Conservation (phyloP, 2,797 vertebrate genomes). For the Antrozous pallidus region DNA sequence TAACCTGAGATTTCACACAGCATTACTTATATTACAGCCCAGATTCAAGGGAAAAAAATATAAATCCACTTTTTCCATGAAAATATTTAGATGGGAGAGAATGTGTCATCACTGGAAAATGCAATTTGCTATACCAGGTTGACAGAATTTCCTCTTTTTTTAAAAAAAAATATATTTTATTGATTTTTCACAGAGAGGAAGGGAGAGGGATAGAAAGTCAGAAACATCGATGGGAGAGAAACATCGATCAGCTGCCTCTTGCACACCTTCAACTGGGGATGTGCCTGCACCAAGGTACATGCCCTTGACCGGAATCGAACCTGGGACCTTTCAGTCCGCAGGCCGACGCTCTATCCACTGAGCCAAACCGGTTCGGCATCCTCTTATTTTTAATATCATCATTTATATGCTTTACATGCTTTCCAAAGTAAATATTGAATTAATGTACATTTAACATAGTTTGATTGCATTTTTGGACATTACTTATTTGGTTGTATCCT, state of each 20-base stretch:
- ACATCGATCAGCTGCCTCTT: no score
- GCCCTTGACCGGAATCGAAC: no score
- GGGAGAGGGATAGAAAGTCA: no score
- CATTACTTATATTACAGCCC: neutral
- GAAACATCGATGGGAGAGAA: no score
- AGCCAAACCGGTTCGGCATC: no score
- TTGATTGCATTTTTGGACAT: neutral
- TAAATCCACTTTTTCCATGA: neutral
- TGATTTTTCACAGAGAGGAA: no score
- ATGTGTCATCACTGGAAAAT: neutral
- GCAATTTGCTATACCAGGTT: neutral
- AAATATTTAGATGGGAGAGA: neutral
- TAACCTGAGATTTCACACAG: neutral
- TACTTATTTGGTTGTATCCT: neutral
- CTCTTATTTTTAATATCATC: neutral
- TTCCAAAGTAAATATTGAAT: neutral
- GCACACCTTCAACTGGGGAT: no score
- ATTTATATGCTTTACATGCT: neutral
- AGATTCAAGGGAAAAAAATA: neutral
- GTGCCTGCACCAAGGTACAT: no score
- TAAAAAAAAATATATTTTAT: no score
- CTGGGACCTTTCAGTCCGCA: no score
- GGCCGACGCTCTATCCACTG: no score
- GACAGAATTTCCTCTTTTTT: neutral
- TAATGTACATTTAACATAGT: neutral